Evolutionary conservation across 2,888 invertebrate species (phyloP).

Genomic region (Crepidodera aurea): DNA sequence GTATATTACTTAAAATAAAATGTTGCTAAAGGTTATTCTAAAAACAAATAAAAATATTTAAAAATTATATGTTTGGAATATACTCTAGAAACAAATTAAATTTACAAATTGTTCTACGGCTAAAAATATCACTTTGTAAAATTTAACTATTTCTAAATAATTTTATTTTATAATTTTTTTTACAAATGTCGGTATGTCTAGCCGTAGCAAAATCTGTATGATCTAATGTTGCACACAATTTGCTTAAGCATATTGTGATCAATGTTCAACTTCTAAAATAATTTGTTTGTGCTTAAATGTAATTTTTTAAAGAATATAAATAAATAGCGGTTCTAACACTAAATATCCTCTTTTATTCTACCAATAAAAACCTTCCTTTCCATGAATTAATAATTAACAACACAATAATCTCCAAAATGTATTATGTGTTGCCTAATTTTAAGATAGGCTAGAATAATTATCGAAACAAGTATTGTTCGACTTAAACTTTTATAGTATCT

Average conservation of each 20-base stretch:
- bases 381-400: not conserved
- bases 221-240: constrained; percentile 46
- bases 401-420: too few relatives aligned
- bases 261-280: constrained; percentile 44
- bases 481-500: too few relatives aligned
- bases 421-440: too few relatives aligned
- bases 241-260: constrained; percentile 41
- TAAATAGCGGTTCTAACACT: constrained; percentile 52
- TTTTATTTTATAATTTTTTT: not conserved
- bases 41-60: constrained; percentile 4
- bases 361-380: too few relatives aligned
- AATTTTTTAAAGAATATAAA: constrained; percentile 56
- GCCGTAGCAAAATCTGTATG: constrained; percentile 13
- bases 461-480: too few relatives aligned
- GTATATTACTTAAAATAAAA: constrained; percentile 32
- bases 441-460: too few relatives aligned
- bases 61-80: constrained; percentile 16
- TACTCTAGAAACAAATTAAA: constrained; percentile 13
- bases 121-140: not conserved
- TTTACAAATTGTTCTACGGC: not conserved
- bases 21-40: constrained; percentile 23
- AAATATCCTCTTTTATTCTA: not conserved
- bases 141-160: not conserved
- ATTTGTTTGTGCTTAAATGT: constrained; percentile 55
- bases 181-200: not conserved